Conservation (phyloP, 2,888 invertebrate species). For the Odontomyia ornata region DNA sequence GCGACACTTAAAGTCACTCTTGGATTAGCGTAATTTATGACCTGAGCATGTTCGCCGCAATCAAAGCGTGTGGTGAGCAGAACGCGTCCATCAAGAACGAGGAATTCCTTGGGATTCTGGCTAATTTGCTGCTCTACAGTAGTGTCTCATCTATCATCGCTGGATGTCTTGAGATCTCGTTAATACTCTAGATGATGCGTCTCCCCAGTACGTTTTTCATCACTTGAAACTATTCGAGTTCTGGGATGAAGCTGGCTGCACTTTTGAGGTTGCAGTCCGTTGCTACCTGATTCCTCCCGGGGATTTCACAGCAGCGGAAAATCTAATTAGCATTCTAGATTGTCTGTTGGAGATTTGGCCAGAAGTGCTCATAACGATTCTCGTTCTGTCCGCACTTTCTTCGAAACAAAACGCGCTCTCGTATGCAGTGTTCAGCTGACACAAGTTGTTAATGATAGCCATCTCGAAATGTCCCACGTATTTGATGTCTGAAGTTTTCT, state of each 20-base stretch:
- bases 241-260: too few species aligned
- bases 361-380: neutral
- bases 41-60: slow-evolving; percentile 45
- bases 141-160: neutral
- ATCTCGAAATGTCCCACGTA: slow-evolving; percentile 19
- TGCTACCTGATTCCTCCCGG: too few species aligned
- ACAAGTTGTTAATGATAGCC: slow-evolving; percentile 39
- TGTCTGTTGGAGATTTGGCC: neutral
- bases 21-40: slow-evolving; percentile 50
- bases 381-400: neutral
- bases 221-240: too few species aligned
- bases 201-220: too few species aligned
- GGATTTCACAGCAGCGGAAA: too few species aligned
- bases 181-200: slow-evolving; percentile 14
- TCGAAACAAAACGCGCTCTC: neutral
- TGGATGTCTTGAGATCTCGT: neutral
- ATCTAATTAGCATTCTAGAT: slow-evolving; percentile 2
- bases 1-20: slow-evolving; percentile 51
- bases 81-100: neutral
- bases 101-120: neutral
- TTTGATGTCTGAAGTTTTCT: slow-evolving; percentile 5
- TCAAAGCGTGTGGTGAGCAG: slow-evolving; percentile 36
- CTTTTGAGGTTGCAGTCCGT: too few species aligned
- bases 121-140: neutral
- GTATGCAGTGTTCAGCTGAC: slow-evolving; percentile 18